Percentiles rank a stretch among this genome's conserved stretches.
phyloP scores from a whole-genome alignment of 2,113 vertebrate genomes.

The Elgaria multicarinata region DNA sequence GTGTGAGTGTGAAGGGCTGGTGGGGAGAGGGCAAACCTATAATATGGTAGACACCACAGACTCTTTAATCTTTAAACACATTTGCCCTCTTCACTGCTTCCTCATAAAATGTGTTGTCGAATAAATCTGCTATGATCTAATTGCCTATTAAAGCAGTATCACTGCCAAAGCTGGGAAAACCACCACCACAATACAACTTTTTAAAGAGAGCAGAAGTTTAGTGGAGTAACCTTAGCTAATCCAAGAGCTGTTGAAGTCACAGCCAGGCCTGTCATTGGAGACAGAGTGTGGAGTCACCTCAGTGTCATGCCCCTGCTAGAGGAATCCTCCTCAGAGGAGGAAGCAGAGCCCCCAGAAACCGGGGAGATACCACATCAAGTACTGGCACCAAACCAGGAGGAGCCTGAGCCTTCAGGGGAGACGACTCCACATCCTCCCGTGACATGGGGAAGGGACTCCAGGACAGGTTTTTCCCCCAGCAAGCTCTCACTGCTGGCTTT shows the following conservation, averaged over 20 bases:
- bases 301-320: too few relatives aligned
- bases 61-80: conserved; percentile 49
- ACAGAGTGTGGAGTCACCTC: neutral
- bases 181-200: conserved; percentile 46
- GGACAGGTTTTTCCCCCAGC: too few relatives aligned
- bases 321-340: too few relatives aligned
- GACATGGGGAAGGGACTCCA: too few relatives aligned
- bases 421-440: too few relatives aligned
- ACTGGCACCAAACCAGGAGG: too few relatives aligned
- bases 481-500: too few relatives aligned
- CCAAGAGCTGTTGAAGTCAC: neutral
- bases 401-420: too few relatives aligned
- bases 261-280: accelerated
- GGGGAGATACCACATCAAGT: too few relatives aligned
- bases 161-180: conserved; percentile 36
- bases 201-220: conserved; percentile 17
- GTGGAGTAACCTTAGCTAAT: accelerated
- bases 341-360: too few relatives aligned
- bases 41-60: conserved; percentile 20
- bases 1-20: accelerated
- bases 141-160: conserved; percentile 59
- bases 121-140: conserved; percentile 66
- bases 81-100: conserved; percentile 52
- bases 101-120: conserved; percentile 48
- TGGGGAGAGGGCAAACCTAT: accelerated